Base-by-base conservation (phyloP, 2,888 invertebrate species). In the Netelia inedita region DNA sequence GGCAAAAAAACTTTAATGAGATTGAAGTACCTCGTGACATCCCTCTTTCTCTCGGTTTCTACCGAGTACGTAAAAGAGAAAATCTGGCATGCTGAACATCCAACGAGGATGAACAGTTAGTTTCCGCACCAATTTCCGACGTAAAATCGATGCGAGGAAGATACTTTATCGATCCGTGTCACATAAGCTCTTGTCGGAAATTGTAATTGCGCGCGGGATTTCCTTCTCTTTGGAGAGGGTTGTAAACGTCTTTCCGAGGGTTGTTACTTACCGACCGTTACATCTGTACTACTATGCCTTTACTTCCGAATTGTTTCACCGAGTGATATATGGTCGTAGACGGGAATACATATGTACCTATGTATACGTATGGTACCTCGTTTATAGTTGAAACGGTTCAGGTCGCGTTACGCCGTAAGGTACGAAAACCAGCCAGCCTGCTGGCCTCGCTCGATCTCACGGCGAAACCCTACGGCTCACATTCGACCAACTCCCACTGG, bases 81-180 rank as follows among this genome's bases (percentile, higher is more conserved):
- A 23, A 61, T 61, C 19, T 28, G 28, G 23, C 28, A 61, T 61
- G 61, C 61, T 10, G 28, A 23, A 28, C 35, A 10, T 19, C 19
- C 21, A 57, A 11, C 23, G 19, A 19, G 57, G 14, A 61, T 11
- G 14, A 23, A 19, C 3, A 61, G 23, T 61, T 61, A 61, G 23
- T 61, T 61, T 61, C 14, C 14, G 28, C 61, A 61, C 28, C 61
- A 61, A 35, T 61, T 61, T 61, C 61, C 28, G 23, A 61, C 19
- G 57, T 14, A 35, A 61, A 21, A n/a, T 61, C 61, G 28, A 61
- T 61, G 61, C 28, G 35, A 28, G 3, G 23, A 61, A 19, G 28
- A 28, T 61, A 16, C 16, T 19, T 10, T 19, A 57, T 19, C 11
- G 46, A 14, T 46, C 46, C 11, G 16, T 9, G 16, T 53, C 53